Evolutionary conservation across 2,113 vertebrate species (phyloP), one percentile per base, ranked within the genome.

Genomic region (Sitta europaea): DNA sequence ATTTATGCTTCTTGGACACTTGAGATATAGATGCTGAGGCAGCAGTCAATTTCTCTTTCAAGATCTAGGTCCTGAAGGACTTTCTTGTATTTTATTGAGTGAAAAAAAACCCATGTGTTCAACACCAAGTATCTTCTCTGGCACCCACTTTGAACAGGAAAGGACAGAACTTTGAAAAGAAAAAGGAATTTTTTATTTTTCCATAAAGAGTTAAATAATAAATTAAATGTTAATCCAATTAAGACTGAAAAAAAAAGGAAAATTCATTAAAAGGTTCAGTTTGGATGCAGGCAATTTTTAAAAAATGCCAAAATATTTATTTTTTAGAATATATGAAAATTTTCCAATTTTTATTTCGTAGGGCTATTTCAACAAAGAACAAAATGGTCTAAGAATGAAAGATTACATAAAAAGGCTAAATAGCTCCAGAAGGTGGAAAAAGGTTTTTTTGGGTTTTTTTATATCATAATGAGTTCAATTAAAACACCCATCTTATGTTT

Each of bases 371-470:
- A 0, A 53, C 73, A 84, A 80, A 42, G 1, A 63, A 11, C 2
- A 66, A 55, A 90, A 75, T 13, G 11, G 0, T 58, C 4, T 51
- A 55, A 61, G 13, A 78, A 62, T 24, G 29, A 71, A 72, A 80
- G 3, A 66, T 31, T 45, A 66, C 77, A 31, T 57, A 42, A 91
- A 88, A 54, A 11, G 17, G 2, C 16, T 50, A 75, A 59, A 36
- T 25, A 65, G 0, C 5, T 61, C n/a, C 29, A 78, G 74, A 79
- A 70, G 14, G 5, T 14, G 4, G 7, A 0, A 2, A 17, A 21
- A n/a, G n/a, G n/a, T n/a, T n/a, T n/a, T n/a, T n/a, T n/a, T n/a
- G n/a, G n/a, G n/a, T n/a, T n/a, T n/a, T n/a, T n/a, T n/a, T n/a
- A n/a, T n/a, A n/a, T n/a, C 15, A 36, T 25, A 27, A 24, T 48